These are phyloP conservation scores for Florisuga fusca DNA, from an alignment of 2,797 vertebrate species.

Conservation along the genomic window DNA sequence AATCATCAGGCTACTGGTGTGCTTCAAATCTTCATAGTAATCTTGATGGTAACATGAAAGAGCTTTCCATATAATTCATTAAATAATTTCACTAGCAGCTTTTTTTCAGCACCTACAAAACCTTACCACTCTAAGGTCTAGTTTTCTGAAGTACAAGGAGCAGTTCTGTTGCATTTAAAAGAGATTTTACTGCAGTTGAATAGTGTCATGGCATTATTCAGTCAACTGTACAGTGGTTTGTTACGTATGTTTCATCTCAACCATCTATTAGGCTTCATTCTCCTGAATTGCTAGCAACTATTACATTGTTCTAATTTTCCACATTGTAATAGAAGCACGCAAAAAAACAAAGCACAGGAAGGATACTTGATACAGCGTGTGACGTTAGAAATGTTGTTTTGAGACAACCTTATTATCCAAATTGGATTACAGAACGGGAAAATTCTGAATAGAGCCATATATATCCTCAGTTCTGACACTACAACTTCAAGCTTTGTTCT, in stretches of 20 bases:
- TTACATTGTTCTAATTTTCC: neutral
- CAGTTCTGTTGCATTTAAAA: neutral
- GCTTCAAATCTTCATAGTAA: neutral
- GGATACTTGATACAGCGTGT: neutral
- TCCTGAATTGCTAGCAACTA: neutral
- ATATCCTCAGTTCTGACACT: slow-evolving; percentile 32
- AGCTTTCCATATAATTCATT: neutral
- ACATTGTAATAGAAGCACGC: neutral
- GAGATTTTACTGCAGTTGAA: neutral
- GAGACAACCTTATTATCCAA: neutral
- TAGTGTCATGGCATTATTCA: neutral
- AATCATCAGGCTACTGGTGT: neutral
- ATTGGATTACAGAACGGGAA: neutral
- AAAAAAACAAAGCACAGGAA: slow-evolving; percentile 5
- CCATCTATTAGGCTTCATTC: neutral
- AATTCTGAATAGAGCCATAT: slow-evolving; percentile 16
- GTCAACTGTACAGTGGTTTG: neutral
- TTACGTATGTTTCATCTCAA: neutral
- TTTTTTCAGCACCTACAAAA: neutral
- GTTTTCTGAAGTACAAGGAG: neutral
- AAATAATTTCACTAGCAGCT: neutral
- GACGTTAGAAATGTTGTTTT: neutral
- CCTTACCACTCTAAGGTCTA: neutral
- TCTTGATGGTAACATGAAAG: neutral
- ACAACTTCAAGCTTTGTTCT: slow-evolving; percentile 62